Percentiles rank a stretch among this genome's conserved stretches.
These are phyloP conservation scores for Pteruthius melanotis DNA, from an alignment of 2,113 vertebrate species.

Conservation along the genomic window DNA sequence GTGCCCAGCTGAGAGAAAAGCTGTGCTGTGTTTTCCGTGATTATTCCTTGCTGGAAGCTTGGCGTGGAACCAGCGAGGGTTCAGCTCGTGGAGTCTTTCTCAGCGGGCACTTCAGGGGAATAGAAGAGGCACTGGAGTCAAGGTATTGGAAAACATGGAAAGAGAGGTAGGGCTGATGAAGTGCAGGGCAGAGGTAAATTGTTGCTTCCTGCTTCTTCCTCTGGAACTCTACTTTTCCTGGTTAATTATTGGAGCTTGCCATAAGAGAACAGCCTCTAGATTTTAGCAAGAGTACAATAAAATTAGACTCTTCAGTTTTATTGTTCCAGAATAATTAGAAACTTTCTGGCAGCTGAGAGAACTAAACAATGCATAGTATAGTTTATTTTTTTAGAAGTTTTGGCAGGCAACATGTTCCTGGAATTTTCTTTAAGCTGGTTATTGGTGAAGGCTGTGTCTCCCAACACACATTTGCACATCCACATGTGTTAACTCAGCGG, in stretches of 20 bases:
- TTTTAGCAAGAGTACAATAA: neutral
- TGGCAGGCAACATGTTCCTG: neutral
- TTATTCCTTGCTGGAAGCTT: neutral
- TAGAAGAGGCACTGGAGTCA: neutral
- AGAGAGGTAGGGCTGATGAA: neutral
- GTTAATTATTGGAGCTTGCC: neutral
- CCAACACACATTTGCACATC: accelerated
- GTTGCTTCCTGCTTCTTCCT: neutral
- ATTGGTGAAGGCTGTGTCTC: neutral
- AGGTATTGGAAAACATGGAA: neutral
- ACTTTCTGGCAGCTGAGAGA: neutral
- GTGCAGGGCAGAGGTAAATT: neutral
- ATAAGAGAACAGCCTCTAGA: neutral
- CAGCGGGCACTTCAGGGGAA: neutral
- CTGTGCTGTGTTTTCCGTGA: neutral
- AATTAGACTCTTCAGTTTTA: neutral
- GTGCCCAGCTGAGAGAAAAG: neutral
- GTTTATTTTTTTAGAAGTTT: neutral
- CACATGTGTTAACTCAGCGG: accelerated
- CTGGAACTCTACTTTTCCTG: neutral
- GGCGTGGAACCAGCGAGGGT: neutral
- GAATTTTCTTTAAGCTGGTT: neutral
- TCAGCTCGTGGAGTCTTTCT: neutral
- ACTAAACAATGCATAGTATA: neutral
- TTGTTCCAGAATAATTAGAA: neutral